Evolutionary conservation across 2,113 vertebrate genomes (phyloP), one percentile per base, ranked within the genome.

Genomic region (Eretmochelys imbricata): DNA sequence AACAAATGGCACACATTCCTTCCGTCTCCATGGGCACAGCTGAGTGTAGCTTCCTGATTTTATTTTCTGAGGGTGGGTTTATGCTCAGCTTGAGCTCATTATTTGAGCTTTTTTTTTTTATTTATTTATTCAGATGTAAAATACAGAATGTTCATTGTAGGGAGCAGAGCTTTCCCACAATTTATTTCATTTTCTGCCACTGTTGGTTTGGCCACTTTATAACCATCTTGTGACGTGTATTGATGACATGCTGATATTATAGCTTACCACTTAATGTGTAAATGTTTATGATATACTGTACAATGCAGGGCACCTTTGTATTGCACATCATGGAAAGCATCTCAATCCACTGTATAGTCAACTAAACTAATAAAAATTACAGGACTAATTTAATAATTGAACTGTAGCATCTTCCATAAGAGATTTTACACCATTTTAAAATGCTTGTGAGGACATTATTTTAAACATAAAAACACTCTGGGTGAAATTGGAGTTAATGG

Each of bases 111-210:
- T 2, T 69, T 89, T 89, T 42, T 5, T 42, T 42, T 42, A 42
- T 42, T 42, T 2, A 69, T 83, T 89, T 89, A 91, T 93, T 95
- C 84, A 93, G 79, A 75, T 6, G 5, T 27, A 17, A 84, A 95
- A n/a, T 24, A 62, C 79, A 95, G 89, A 91, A 86, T 85, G 38
- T 17, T 22, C 86, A 0, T 54, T 86, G 79, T 87, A 89, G 85
- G 25, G 35, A 80, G 82, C 17, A 72, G 49, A 86, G 85, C 79
- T 95, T 91, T 86, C 80, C 86, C 91, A 83, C 91, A 8, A 62
- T 91, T 91, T 83, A n/a, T 89, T 95, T 93, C 85, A 20, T 93
- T 93, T 93, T 86, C 51, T 75, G 6, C n/a, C 85, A 59, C 57
- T 1, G 12, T 89, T 62, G 85, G 65, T 86, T 80, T 27, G 1